phyloP scores from a whole-genome alignment of 2,797 vertebrate genomes.

The Cirrhinus molitorella region DNA sequence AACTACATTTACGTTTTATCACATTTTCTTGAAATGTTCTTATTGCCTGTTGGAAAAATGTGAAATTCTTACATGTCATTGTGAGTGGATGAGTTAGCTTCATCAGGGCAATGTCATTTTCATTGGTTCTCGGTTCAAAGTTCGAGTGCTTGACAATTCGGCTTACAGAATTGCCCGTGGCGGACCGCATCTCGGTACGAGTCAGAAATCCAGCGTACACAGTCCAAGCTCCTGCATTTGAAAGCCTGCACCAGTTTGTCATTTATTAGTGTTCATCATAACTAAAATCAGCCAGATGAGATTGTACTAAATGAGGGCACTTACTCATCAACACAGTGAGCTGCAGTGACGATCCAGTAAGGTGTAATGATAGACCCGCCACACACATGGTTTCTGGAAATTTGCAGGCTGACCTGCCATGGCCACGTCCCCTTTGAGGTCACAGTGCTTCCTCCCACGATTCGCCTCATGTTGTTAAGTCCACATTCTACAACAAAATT shows the following conservation, averaged over 20 bases:
- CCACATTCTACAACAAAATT: constrained; percentile 64
- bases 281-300: neutral
- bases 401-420: constrained; percentile 93
- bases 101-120: constrained; percentile 90
- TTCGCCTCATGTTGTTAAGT: constrained; percentile 68
- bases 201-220: constrained; percentile 79
- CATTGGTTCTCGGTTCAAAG: constrained; percentile 76
- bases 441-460: constrained; percentile 82
- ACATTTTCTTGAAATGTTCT: neutral
- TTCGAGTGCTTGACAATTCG: constrained; percentile 82
- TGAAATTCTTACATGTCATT: constrained; percentile 75
- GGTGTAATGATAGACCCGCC: constrained; percentile 89
- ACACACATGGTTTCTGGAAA: constrained; percentile 76
- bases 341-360: constrained; percentile 88
- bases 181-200: constrained; percentile 53
- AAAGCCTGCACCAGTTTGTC: constrained; percentile 53
- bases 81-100: constrained; percentile 77
- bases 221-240: constrained; percentile 68
- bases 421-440: constrained; percentile 84
- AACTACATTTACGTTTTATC: neutral
- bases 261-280: neutral
- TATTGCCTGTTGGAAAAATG: neutral
- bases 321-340: constrained; percentile 90
- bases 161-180: constrained; percentile 50
- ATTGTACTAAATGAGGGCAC: constrained; percentile 6